Evolutionary conservation across 2,888 invertebrate genomes (phyloP).

Genomic region (Acleris emargana): DNA sequence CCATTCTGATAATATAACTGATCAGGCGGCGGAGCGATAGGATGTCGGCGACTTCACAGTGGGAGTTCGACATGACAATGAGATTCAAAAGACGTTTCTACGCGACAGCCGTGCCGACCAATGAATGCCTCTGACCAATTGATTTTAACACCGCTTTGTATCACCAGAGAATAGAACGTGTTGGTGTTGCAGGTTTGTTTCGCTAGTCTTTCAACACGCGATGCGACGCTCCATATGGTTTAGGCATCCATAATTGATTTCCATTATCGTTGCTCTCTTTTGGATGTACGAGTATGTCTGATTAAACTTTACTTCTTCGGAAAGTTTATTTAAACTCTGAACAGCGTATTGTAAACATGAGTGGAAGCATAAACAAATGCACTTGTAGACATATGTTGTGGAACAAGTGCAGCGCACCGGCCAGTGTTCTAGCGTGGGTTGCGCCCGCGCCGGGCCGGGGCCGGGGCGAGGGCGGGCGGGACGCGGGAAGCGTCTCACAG

Average conservation of each 20-base stretch:
- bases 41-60: constrained; percentile 65
- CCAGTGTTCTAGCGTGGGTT: constrained; percentile 43
- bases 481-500: constrained; percentile 55
- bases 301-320: constrained; percentile 54
- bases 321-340: constrained; percentile 62
- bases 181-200: constrained; percentile 30
- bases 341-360: constrained; percentile 64
- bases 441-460: constrained; percentile 39
- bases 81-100: constrained; percentile 62
- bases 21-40: constrained; percentile 53
- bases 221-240: constrained; percentile 44
- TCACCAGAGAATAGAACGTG: constrained; percentile 35
- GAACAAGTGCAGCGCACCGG: constrained; percentile 75
- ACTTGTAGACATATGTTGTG: constrained; percentile 72
- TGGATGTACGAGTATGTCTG: constrained; percentile 42
- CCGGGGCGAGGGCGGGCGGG: constrained; percentile 38
- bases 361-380: constrained; percentile 73
- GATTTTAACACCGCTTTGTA: constrained; percentile 74
- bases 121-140: constrained; percentile 78
- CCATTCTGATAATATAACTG: constrained; percentile 53
- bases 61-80: constrained; percentile 68
- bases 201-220: constrained; percentile 45
- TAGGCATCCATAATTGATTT: constrained; percentile 37
- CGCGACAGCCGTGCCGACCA: constrained; percentile 49
- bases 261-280: constrained; percentile 46